phyloP scores from a whole-genome alignment of 2,888 invertebrate species.

The Lithophane semibrunnea region DNA sequence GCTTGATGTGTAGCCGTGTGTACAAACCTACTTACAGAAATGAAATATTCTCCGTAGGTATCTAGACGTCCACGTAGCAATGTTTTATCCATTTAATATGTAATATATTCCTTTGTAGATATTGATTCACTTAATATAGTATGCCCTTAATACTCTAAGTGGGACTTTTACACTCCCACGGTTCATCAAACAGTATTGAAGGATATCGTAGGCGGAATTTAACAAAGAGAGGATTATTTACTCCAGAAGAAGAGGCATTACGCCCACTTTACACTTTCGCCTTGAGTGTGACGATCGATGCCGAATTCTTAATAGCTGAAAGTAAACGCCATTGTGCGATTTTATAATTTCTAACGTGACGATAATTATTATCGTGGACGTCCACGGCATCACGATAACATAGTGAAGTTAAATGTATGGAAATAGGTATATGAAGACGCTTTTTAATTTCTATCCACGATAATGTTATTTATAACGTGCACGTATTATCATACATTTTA shows the following conservation, averaged over 20 bases:
- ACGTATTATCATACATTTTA: background rate
- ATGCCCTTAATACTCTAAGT: constrained; percentile 5
- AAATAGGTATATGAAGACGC: background rate
- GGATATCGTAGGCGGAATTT: constrained; percentile 6
- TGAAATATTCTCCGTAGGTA: background rate
- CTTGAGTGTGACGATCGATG: constrained; percentile 14
- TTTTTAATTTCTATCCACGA: background rate
- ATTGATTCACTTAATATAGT: background rate
- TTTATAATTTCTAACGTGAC: background rate
- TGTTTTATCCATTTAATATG: background rate
- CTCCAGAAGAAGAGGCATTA: constrained; percentile 11
- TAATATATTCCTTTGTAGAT: background rate
- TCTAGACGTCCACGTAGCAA: background rate
- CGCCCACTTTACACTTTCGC: constrained; percentile 21
- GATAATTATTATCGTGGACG: background rate
- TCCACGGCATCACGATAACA: background rate
- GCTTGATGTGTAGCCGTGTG: too few species aligned
- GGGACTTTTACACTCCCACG: constrained; percentile 8
- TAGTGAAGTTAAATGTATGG: background rate
- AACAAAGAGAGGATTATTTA: constrained; percentile 33
- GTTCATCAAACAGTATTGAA: constrained; percentile 7
- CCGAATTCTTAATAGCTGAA: background rate
- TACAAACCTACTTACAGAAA: background rate
- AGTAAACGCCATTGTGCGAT: background rate
- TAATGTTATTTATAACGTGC: background rate